A percentile compares a stretch with the other conserved stretches of the same genome.
Evolutionary conservation across 1,140 invertebrate genomes (phyloP).

Genomic region (Rhagoletis pomonella): DNA sequence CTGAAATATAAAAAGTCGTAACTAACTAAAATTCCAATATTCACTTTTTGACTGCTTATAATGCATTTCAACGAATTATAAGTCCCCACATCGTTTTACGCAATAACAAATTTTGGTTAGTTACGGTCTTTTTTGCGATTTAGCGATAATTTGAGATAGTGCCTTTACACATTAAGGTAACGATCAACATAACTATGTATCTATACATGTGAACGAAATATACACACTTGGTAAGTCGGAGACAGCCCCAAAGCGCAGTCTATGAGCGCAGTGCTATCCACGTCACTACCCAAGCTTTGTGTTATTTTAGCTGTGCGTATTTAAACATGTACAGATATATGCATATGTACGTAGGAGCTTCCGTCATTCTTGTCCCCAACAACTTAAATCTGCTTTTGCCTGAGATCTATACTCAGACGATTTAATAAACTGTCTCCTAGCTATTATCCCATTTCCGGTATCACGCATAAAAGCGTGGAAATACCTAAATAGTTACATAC

Average conservation of each 20-base stretch:
- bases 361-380: not conserved
- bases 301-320: not conserved
- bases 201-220: not conserved
- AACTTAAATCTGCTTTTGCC: not conserved
- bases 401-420: not conserved
- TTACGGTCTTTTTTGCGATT: not conserved
- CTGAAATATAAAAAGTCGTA: too few relatives aligned
- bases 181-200: not conserved
- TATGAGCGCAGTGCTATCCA: not conserved
- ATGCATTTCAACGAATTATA: too few relatives aligned
- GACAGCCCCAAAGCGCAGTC: not conserved
- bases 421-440: conserved; percentile 30
- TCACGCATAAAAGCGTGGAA: not conserved
- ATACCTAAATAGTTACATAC: not conserved
- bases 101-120: not conserved
- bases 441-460: conserved; percentile 32
- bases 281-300: not conserved
- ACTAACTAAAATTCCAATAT: too few relatives aligned
- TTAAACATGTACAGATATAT: too few relatives aligned
- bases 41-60: too few relatives aligned
- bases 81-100: too few relatives aligned
- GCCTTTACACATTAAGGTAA: too few relatives aligned
- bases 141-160: too few relatives aligned
- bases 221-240: not conserved
- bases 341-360: too few relatives aligned